A percentile compares a stretch with the other conserved stretches of the same genome.
Conservation (phyloP, 2,888 invertebrate genomes). For the Actias luna region DNA sequence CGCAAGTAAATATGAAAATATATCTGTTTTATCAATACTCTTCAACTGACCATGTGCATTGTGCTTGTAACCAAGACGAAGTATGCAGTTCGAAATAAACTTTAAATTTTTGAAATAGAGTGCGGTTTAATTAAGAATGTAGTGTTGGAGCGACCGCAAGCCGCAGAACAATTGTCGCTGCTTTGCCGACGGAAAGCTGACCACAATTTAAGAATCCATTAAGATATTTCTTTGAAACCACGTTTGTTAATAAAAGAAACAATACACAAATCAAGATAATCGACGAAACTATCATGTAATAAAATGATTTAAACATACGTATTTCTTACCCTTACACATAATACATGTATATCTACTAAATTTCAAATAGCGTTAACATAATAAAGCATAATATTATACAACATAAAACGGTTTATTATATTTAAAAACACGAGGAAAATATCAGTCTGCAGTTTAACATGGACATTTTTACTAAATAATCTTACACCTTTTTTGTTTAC, state of each 20-base stretch:
- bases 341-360: neutral
- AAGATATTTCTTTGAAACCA: constrained; percentile 15
- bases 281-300: neutral
- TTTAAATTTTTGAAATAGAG: constrained; percentile 30
- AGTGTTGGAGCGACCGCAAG: constrained; percentile 44
- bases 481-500: too few relatives aligned
- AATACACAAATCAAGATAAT: neutral
- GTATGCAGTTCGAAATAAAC: constrained; percentile 21
- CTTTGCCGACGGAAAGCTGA: constrained; percentile 51
- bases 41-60: neutral
- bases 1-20: neutral
- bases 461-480: too few relatives aligned
- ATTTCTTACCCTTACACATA: neutral
- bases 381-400: neutral
- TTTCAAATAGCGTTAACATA: neutral
- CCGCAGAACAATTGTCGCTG: constrained; percentile 61
- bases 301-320: neutral
- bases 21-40: neutral
- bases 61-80: neutral
- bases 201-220: constrained; percentile 59
- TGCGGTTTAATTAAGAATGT: constrained; percentile 23
- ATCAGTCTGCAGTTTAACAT: too few relatives aligned
- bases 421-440: too few relatives aligned
- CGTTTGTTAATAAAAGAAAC: neutral
- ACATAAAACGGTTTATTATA: neutral